Evolutionary conservation across 2,888 invertebrate species (phyloP).

Genomic region (Elegia similella): DNA sequence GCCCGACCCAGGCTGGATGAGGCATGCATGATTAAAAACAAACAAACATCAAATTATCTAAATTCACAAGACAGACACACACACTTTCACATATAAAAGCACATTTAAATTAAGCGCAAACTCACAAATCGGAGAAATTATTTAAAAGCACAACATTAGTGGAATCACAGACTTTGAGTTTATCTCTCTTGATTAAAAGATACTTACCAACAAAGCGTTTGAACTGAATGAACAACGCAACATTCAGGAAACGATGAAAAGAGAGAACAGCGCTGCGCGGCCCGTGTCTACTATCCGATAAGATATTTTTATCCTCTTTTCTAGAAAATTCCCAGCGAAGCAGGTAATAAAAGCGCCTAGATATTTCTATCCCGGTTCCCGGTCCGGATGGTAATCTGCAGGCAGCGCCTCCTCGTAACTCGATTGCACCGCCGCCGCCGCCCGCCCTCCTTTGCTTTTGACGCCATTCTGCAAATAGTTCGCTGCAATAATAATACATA

Average conservation of each 20-base stretch:
- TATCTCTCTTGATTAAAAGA: no score
- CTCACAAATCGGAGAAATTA: no score
- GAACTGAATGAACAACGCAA: background rate
- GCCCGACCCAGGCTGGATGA: no score
- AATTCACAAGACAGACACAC: no score
- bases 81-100: no score
- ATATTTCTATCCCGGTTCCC: background rate
- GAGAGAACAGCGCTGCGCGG: background rate
- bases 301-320: constrained; percentile 7
- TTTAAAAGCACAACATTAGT: no score
- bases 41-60: no score
- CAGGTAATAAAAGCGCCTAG: constrained; percentile 4
- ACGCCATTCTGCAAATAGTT: background rate
- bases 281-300: background rate
- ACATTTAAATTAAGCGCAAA: no score
- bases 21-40: no score
- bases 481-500: background rate
- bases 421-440: background rate
- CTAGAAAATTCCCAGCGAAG: background rate
- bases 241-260: background rate
- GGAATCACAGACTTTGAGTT: no score
- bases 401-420: background rate
- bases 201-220: background rate
- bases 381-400: constrained; percentile 10
- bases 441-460: background rate